Conservation (phyloP, 2,113 vertebrate species). For the Salvator merianae region DNA sequence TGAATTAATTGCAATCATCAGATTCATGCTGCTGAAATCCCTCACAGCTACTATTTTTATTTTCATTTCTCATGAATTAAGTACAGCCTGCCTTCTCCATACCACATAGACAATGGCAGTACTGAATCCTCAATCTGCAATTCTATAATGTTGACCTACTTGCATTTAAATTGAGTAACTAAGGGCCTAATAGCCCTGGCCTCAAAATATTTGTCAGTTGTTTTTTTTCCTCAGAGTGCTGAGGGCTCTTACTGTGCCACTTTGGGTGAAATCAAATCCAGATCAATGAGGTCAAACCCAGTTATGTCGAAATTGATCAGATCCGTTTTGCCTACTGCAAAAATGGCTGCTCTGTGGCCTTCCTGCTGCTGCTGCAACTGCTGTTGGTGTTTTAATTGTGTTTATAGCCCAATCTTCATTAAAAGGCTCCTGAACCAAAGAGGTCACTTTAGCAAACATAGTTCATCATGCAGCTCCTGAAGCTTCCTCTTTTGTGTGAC, state of each 20-base stretch:
- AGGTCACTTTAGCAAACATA: too few species aligned
- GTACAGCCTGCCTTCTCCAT: not conserved
- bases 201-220: not conserved
- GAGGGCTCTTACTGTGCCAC: not conserved
- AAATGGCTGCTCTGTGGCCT: too few species aligned
- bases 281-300: not conserved
- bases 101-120: not conserved
- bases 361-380: too few species aligned
- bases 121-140: not conserved
- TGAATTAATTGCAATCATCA: not conserved
- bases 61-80: not conserved
- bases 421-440: too few species aligned
- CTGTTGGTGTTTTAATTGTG: not conserved
- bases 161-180: slow-evolving; percentile 6
- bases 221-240: not conserved
- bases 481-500: too few species aligned
- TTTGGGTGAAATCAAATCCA: not conserved
- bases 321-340: not conserved
- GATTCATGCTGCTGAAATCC: too few species aligned
- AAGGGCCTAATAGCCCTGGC: not conserved
- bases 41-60: not conserved
- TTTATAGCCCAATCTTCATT: not conserved
- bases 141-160: not conserved
- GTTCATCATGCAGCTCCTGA: too few species aligned
- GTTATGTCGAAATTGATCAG: not conserved